phyloP scores from a whole-genome alignment of 1,140 invertebrate species.

The Sycobia sp. region DNA sequence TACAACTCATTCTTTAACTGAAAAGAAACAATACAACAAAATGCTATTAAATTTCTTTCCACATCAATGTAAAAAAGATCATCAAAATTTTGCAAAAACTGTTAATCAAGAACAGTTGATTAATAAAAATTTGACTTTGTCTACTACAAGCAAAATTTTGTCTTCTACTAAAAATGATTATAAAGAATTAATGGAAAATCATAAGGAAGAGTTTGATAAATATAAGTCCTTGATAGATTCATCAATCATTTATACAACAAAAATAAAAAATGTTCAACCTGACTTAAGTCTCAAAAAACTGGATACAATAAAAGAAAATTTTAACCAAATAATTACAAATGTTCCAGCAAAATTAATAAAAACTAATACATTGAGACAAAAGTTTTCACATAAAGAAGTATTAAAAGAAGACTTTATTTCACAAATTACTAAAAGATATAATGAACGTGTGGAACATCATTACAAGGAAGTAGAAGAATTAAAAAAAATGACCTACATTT shows the following conservation, averaged over 20 bases:
- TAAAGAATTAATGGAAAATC: too few species aligned
- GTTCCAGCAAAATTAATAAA: conserved; percentile 30
- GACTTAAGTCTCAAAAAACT: conserved; percentile 4
- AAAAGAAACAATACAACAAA: conserved; percentile 51
- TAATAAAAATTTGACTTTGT: too few species aligned
- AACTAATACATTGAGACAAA: conserved; percentile 51
- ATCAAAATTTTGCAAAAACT: neutral
- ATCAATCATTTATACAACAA: too few species aligned
- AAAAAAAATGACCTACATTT: conserved; percentile 40
- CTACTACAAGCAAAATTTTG: too few species aligned
- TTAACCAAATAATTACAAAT: too few species aligned
- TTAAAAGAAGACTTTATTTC: conserved; percentile 46
- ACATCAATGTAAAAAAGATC: conserved; percentile 35
- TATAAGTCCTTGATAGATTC: too few species aligned
- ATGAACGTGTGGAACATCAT: conserved; percentile 45
- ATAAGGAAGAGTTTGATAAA: too few species aligned
- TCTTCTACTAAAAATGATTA: too few species aligned
- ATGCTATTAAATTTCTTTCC: conserved; percentile 49
- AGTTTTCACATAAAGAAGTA: conserved; percentile 44
- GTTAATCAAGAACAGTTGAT: neutral
- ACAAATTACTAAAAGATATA: conserved; percentile 44
- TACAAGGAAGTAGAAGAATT: conserved; percentile 47
- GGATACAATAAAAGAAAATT: conserved; percentile 1
- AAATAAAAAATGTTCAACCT: too few species aligned
- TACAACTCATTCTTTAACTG: conserved; percentile 42